Evolutionary conservation across 2,113 vertebrate species (phyloP).

Genomic region (Hyaena hyaena): DNA sequence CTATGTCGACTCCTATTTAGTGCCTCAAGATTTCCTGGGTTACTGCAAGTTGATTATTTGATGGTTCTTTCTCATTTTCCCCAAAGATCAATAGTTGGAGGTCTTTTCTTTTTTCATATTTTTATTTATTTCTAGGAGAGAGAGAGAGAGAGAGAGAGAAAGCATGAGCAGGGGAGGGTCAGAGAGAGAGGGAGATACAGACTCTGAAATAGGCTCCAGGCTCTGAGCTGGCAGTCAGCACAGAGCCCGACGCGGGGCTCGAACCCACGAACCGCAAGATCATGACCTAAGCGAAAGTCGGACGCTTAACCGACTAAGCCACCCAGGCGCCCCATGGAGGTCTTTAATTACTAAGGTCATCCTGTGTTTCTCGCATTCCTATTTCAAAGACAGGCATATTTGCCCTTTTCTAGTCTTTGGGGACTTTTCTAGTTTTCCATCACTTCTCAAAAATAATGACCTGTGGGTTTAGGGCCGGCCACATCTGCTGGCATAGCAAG

Average conservation of each 20-base stretch:
- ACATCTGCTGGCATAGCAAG: constrained; percentile 47
- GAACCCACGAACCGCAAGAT: too few relatives aligned
- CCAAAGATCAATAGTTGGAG: constrained; percentile 50
- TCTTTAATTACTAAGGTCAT: constrained; percentile 62
- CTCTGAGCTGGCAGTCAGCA: too few relatives aligned
- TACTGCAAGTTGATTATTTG: constrained; percentile 12
- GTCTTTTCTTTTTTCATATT: constrained; percentile 53
- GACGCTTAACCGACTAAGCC: too few relatives aligned
- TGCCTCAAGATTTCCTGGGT: constrained; percentile 18
- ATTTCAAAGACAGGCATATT: constrained; percentile 41
- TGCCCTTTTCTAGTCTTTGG: constrained; percentile 45
- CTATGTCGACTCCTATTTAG: neutral
- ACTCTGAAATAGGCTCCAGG: too few relatives aligned
- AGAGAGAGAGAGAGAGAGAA: too few relatives aligned
- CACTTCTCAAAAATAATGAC: constrained; percentile 62
- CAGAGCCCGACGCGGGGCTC: too few relatives aligned
- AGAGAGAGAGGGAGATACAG: too few relatives aligned
- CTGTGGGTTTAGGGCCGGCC: neutral
- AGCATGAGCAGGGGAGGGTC: too few relatives aligned
- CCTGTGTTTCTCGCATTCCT: neutral
- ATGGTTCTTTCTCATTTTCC: constrained; percentile 29
- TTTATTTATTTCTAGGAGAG: too few relatives aligned
- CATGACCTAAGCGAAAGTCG: too few relatives aligned
- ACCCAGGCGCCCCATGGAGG: neutral
- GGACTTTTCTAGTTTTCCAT: constrained; percentile 31